Conservation (phyloP, 2,113 vertebrate species). For the Rhea pennata region DNA sequence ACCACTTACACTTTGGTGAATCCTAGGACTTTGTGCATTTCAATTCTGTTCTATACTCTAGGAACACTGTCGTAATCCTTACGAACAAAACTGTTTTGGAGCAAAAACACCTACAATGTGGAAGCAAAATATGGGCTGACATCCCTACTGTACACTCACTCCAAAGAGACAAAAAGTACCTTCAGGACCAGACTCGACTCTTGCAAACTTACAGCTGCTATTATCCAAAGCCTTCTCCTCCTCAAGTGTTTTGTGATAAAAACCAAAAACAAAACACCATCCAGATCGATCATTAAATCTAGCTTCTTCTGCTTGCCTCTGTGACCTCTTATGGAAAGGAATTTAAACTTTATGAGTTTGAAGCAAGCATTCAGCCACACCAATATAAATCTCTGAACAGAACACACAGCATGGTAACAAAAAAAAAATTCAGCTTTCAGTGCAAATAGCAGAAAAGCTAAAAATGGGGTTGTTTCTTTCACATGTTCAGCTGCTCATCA, state of each 20-base stretch:
- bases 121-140: neutral
- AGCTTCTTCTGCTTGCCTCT: neutral
- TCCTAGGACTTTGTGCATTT: neutral
- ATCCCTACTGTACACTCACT: neutral
- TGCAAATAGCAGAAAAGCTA: neutral
- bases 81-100: neutral
- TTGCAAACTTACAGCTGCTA: neutral
- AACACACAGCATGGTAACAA: neutral
- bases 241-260: neutral
- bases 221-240: neutral
- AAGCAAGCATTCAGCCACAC: neutral
- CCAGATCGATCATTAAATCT: neutral
- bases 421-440: neutral
- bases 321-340: neutral
- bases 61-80: neutral
- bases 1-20: neutral
- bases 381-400: neutral
- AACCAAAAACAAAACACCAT: neutral
- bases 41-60: neutral
- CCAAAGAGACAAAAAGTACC: neutral
- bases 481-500: neutral
- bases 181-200: neutral
- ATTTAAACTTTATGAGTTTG: neutral
- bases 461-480: neutral
- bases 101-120: neutral